Conservation (phyloP, 1,140 invertebrate genomes). For the Drosophila malerkotliana region DNA sequence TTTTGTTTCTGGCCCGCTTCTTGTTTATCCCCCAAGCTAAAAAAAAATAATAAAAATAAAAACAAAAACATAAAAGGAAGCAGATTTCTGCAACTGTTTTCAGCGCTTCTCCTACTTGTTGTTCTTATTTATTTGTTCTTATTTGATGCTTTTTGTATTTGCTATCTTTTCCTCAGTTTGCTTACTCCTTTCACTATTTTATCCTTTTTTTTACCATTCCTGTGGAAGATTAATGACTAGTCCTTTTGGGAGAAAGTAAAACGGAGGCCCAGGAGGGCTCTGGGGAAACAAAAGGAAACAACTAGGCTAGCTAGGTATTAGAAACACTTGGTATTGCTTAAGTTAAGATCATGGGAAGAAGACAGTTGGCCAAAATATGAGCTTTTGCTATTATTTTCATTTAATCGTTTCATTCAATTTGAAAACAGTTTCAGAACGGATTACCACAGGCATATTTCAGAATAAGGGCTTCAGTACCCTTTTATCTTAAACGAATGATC, state of each 20-base stretch:
- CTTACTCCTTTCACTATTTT: constrained; percentile 47
- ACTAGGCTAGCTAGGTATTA: too few species aligned
- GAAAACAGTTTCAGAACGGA: too few species aligned
- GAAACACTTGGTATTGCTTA: too few species aligned
- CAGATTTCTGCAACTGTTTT: constrained; percentile 19
- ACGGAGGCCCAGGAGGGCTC: background rate
- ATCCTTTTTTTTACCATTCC: background rate
- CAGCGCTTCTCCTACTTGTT: constrained; percentile 23
- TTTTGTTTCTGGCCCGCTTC: constrained; percentile 37
- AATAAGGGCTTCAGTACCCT: too few species aligned
- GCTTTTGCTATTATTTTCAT: too few species aligned
- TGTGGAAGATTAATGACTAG: constrained; percentile 41
- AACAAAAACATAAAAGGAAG: constrained; percentile 7
- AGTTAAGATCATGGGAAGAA: too few species aligned
- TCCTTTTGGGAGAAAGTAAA: background rate
- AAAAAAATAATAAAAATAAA: background rate
- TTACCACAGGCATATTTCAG: too few species aligned
- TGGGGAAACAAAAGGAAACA: too few species aligned
- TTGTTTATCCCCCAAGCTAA: constrained; percentile 10
- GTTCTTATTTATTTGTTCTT: constrained; percentile 43
- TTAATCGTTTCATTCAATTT: too few species aligned
- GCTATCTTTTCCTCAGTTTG: constrained; percentile 46
- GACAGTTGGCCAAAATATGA: too few species aligned
- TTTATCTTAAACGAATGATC: too few species aligned
- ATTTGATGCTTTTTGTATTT: constrained; percentile 37